phyloP scores from a whole-genome alignment of 2,113 vertebrate genomes.

The Phalacrocorax carbo region DNA sequence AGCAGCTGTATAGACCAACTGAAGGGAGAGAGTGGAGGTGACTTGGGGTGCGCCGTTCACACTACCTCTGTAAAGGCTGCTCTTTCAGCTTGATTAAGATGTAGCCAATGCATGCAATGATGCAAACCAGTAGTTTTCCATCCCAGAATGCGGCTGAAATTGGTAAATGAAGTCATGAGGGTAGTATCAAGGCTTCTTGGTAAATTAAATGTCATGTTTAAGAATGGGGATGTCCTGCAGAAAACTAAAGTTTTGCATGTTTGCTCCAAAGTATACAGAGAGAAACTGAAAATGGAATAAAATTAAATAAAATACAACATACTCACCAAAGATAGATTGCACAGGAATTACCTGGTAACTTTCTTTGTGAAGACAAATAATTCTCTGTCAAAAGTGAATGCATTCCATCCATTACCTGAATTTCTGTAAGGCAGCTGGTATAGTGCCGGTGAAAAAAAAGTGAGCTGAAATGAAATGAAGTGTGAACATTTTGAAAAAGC shows the following conservation, averaged over 20 bases:
- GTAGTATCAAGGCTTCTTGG: background rate
- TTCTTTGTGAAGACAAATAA: background rate
- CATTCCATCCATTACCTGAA: background rate
- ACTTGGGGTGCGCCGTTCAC: background rate
- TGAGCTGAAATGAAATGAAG: background rate
- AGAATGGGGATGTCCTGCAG: background rate
- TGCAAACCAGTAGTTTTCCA: background rate
- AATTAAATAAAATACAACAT: background rate
- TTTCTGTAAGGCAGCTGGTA: background rate
- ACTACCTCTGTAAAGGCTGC: fast-evolving
- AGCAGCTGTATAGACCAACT: background rate
- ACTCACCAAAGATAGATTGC: background rate
- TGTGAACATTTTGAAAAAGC: background rate
- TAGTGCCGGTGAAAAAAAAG: background rate
- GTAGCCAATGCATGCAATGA: background rate
- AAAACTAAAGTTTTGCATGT: background rate
- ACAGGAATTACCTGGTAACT: background rate
- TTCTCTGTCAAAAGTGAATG: background rate
- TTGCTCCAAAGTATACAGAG: background rate
- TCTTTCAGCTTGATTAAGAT: background rate
- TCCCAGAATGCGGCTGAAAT: background rate
- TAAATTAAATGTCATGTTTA: background rate
- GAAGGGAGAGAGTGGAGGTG: background rate
- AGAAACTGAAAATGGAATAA: background rate
- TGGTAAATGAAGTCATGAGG: background rate